Conservation (phyloP, 92 coral and sea anemone species). For the Plumapathes pennacea region DNA sequence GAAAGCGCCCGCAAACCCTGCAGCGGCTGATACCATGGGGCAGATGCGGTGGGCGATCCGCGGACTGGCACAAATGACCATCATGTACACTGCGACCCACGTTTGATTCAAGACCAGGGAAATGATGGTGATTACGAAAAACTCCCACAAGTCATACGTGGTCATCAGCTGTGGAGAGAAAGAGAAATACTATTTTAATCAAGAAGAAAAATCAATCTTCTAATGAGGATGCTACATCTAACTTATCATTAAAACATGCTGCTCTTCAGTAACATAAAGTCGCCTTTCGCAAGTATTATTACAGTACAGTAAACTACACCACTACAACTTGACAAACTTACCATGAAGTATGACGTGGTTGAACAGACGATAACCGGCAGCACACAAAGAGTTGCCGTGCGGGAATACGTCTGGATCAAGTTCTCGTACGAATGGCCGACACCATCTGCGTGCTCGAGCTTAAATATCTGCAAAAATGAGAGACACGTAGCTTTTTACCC, state of each 20-base stretch:
- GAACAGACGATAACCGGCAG: conserved; percentile 47
- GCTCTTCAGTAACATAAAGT: too few species aligned
- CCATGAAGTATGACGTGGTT: conserved; percentile 51
- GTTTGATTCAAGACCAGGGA: conserved; percentile 59
- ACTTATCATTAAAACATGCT: too few species aligned
- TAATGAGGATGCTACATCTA: too few species aligned
- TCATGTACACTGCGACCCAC: conserved; percentile 56
- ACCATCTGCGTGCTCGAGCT: conserved; percentile 16
- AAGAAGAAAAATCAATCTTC: too few species aligned
- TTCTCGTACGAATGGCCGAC: conserved; percentile 44
- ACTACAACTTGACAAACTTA: neutral
- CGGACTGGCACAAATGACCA: conserved; percentile 32
- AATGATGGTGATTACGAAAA: conserved; percentile 32
- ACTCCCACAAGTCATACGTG: conserved; percentile 45
- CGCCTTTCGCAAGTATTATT: too few species aligned
- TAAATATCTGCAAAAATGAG: conserved; percentile 25
- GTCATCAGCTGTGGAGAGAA: conserved; percentile 14
- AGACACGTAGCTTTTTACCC: too few species aligned
- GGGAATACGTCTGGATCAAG: conserved; percentile 35
- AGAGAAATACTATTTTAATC: neutral
- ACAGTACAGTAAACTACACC: too few species aligned
- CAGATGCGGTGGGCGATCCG: conserved; percentile 34
- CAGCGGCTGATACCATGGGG: conserved; percentile 37
- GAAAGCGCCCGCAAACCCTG: conserved; percentile 51
- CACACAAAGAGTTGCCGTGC: conserved; percentile 34